Evolutionary conservation across 2,797 vertebrate genomes (phyloP), one percentile per base, ranked within the genome.

Genomic region (Pangasius djambal): DNA sequence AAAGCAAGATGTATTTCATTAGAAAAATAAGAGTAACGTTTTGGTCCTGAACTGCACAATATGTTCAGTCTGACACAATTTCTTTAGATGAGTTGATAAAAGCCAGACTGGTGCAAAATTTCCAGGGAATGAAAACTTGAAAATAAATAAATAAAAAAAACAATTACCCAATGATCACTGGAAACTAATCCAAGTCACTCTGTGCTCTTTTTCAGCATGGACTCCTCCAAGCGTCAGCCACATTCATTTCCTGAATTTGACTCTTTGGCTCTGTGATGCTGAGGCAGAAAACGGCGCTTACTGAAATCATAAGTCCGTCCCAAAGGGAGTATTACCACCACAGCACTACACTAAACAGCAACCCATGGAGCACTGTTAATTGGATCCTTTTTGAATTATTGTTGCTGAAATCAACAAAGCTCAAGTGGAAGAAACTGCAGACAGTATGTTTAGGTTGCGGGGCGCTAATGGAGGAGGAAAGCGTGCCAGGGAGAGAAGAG

Each of bases 221-320:
- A 70, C 86, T 91, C 81, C 85, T 57, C 78, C 37, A 61, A 72
- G 61, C 40, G 31, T 83, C 75, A 75, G 82, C 50, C 75, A 8
- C 28, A 65, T 55, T 87, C 48, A 28, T 91, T 84, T 89, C 74
- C 83, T 91, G 63, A 89, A 91, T 87, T 89, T 52, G 78, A 92
- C 89, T 61, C 65, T 74, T 84, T 84, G 86, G 89, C 83, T 81
- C 75, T 59, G 86, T 91, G 90, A 88, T 79, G 86, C 89, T 88
- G 86, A 87, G 72, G 86, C 91, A 93, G 50, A 93, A 93, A 92
- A 92, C 75, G 37, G 86, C 93, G 83, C 61, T 88, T 72, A 69
- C 85, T 87, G 77, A 92, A 87, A 92, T 90, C 59, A 89, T 89
- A 89, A 70, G 77, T 89, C 82, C 61, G 72, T 86, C 93, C 91